phyloP scores from a whole-genome alignment of 2,888 invertebrate species.

The Hypsopygia costalis region DNA sequence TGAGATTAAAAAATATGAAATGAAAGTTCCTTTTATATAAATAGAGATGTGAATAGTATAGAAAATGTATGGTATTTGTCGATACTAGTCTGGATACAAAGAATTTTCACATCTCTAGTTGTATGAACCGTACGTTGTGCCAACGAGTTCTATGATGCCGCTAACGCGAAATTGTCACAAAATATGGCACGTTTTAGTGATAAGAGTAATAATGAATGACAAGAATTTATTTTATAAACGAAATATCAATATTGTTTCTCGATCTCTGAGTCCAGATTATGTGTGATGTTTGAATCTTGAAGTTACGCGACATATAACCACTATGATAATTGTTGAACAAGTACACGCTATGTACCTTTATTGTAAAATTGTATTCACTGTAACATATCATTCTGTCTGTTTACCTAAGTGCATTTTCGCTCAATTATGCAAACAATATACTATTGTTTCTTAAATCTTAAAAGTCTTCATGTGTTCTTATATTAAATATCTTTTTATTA shows the following conservation, averaged over 20 bases:
- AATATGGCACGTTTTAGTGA: neutral
- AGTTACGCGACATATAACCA: neutral
- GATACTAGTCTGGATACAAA: neutral
- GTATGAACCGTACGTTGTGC: neutral
- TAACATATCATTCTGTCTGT: constrained; percentile 1
- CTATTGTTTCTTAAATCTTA: neutral
- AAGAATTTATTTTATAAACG: neutral
- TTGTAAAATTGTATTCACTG: neutral
- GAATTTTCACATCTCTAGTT: neutral
- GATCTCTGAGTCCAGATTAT: neutral
- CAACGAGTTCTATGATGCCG: neutral
- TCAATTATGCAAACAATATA: too few relatives aligned
- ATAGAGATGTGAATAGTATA: neutral
- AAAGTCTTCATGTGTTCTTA: neutral
- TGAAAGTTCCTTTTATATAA: constrained; percentile 3
- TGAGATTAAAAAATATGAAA: constrained; percentile 5
- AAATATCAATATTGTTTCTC: neutral
- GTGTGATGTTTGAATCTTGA: neutral
- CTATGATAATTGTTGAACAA: neutral
- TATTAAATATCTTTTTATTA: too few relatives aligned
- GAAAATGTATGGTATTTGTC: neutral
- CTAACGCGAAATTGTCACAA: neutral
- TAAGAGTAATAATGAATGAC: neutral
- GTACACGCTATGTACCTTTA: neutral
- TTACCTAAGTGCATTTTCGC: too few relatives aligned